phyloP scores from a whole-genome alignment of 64 coral and sea anemone species.

The Dendrophyllia cribrosa region DNA sequence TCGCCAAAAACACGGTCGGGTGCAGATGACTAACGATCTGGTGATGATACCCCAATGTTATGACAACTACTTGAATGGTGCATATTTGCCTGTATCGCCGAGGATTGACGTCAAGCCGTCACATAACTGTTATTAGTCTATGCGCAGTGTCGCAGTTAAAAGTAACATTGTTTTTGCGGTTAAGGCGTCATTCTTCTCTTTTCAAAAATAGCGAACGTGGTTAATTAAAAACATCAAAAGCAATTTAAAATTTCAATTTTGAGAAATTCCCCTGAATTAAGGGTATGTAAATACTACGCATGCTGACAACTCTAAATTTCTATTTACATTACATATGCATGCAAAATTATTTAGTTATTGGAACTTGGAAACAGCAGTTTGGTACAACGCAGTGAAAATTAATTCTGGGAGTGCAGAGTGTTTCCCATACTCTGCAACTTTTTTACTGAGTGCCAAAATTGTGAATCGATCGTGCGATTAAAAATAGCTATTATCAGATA shows the following conservation, averaged over 20 bases:
- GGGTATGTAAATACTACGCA: not conserved
- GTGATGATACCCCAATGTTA: not conserved
- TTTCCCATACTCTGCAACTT: no score
- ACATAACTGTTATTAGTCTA: not conserved
- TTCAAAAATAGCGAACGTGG: not conserved
- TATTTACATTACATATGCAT: no score
- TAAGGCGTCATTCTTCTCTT: not conserved
- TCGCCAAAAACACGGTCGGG: not conserved
- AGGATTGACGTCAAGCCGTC: conserved; percentile 25
- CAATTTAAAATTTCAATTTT: not conserved
- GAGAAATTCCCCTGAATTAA: not conserved
- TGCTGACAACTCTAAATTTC: not conserved
- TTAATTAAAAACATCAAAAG: not conserved
- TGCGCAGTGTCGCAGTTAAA: not conserved
- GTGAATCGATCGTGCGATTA: no score
- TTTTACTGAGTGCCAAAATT: no score
- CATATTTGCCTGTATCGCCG: not conserved
- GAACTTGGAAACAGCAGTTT: no score
- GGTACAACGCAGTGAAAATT: no score
- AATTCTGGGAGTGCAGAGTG: no score
- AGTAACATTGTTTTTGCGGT: not conserved
- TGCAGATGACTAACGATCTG: not conserved
- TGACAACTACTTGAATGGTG: not conserved
- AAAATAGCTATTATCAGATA: no score
- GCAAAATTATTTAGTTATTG: no score